Conservation (phyloP, 1,140 invertebrate species). For the Drosophila funebris region DNA sequence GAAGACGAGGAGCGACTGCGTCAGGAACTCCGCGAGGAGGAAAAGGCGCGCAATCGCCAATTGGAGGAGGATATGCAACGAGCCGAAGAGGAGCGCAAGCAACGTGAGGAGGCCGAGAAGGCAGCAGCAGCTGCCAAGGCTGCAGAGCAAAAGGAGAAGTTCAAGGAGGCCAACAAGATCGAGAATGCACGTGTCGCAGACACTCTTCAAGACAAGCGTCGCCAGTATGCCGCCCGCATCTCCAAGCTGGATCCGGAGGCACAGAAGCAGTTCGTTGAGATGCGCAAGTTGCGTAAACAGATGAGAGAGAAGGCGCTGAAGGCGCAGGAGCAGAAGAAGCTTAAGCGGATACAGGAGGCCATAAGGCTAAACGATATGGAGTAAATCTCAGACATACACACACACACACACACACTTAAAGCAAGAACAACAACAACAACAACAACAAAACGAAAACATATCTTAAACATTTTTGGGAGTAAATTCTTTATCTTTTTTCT, state of each 20-base stretch:
- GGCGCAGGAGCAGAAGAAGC: conserved; percentile 54
- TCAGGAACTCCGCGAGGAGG: conserved; percentile 59
- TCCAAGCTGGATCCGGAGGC: conserved; percentile 62
- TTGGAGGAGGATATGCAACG: conserved; percentile 51
- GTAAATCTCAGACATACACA: conserved; percentile 26
- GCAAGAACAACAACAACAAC: conserved; percentile 1
- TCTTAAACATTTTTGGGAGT: conserved; percentile 25
- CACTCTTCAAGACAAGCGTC: conserved; percentile 51
- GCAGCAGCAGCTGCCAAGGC: conserved; percentile 48
- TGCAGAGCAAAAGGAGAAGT: conserved; percentile 44
- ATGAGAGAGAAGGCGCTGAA: conserved; percentile 50
- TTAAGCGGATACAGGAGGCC: conserved; percentile 70
- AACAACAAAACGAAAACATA: conserved; percentile 23
- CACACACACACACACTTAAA: conserved; percentile 6
- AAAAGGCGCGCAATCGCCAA: conserved; percentile 47
- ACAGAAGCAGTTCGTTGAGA: conserved; percentile 68
- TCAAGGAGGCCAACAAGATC: conserved; percentile 53
- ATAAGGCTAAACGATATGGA: conserved; percentile 64
- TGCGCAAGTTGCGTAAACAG: conserved; percentile 74
- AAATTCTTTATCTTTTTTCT: conserved; percentile 16
- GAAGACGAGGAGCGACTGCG: conserved; percentile 66
- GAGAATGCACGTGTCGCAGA: conserved; percentile 50
- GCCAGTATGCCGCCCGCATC: conserved; percentile 57
- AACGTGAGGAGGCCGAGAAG: conserved; percentile 51
- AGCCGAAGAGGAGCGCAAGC: conserved; percentile 58